Conservation (phyloP, 2,113 vertebrate species). For the Pithys albifrons region DNA sequence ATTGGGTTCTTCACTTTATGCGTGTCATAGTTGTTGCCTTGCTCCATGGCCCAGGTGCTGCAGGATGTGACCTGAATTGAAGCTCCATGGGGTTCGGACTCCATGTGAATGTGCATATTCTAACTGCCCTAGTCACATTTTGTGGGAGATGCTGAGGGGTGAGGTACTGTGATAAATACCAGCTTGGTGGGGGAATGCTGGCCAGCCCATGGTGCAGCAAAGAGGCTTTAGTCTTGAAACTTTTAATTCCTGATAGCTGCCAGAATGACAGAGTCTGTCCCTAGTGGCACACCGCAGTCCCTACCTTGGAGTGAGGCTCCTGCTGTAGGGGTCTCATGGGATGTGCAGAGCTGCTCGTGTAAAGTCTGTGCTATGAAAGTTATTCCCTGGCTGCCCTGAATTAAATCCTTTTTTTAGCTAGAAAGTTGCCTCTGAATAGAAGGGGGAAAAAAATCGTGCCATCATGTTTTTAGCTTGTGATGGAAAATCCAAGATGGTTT, state of each 20-base stretch:
- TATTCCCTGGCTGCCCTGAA: neutral
- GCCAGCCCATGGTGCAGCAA: neutral
- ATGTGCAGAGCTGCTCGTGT: neutral
- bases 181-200: neutral
- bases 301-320: neutral
- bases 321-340: neutral
- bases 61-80: neutral
- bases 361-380: neutral
- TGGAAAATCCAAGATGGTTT: neutral
- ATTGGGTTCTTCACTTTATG: neutral
- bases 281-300: accelerated
- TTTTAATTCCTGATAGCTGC: neutral
- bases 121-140: neutral
- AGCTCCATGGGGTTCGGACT: neutral
- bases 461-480: neutral
- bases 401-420: neutral
- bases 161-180: neutral
- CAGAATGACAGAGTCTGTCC: neutral
- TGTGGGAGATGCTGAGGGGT: neutral
- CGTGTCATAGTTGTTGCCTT: neutral
- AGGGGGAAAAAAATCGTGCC: accelerated
- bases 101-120: neutral
- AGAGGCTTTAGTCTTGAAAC: neutral
- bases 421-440: neutral
- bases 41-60: neutral